Base-by-base conservation (phyloP, 1,140 invertebrate species). In the Penaeus chinensis region DNA sequence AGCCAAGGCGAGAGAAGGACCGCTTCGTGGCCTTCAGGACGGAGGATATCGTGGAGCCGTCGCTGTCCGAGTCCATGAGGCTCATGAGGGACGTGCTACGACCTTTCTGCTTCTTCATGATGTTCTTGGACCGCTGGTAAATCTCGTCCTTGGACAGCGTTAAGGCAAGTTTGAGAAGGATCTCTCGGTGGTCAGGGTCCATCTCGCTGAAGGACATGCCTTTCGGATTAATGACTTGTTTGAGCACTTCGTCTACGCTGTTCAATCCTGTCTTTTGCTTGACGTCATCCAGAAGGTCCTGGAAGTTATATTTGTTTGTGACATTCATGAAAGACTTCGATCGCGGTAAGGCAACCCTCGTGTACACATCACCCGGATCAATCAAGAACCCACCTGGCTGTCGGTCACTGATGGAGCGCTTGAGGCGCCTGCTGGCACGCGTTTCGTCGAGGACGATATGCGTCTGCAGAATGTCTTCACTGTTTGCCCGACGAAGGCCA, bases 191-290 rank as follows among this genome's bases (percentile, higher is more conserved):
- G 65, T 97, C 95, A 7, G 97, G 96, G 92, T 97, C 97, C 77
- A 97, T 92, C 90, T 97, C 96, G 92, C 97, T 97, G 92, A 97
- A 98, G 32, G 96, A 97, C 96, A 98, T 97, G 78, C 97, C 96
- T 91, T 97, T 96, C 1, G 96, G 95, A 92, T 97, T 96, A 88
- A 97, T 96, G 90, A 98, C 97, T 89, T 95, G 95, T 90, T 95
- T 95, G 22, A 98, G 93, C 83, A 98, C 97, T 91, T 97, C 96
- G 92, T 98, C 96, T 92, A 97, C 95, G 81, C 95, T 97, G 91
- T 96, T 95, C 42, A 97, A 93, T 89, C 96, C 96, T 92, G 97
- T 96, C 92, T 97, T 89, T 54, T 85, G 84, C 82, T 91, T 90
- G 8, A 91, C 76, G n/a, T 91, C 91, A 24, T 89, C 85, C 66